Percentiles rank a stretch among this genome's conserved stretches.
Evolutionary conservation across 2,888 invertebrate genomes (phyloP).

Genomic region (Microchrysa polita): DNA sequence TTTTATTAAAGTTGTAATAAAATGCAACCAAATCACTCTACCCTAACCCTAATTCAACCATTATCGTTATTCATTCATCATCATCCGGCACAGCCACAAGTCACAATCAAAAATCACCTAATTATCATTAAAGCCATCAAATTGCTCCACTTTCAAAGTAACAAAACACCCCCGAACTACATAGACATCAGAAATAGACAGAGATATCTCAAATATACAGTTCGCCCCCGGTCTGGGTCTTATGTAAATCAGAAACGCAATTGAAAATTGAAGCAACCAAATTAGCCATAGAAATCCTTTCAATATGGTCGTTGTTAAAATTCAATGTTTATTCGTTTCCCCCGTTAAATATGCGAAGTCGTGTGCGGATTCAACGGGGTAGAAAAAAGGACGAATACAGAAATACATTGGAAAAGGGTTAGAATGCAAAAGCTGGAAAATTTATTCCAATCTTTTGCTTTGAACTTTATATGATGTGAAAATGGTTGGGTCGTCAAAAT

Average conservation of each 20-base stretch:
- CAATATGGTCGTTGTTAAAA: background rate
- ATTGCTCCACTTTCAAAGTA: constrained; percentile 10
- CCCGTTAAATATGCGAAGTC: background rate
- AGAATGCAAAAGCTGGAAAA: constrained; percentile 42
- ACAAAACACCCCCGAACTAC: too few species aligned
- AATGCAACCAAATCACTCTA: too few species aligned
- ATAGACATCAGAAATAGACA: too few species aligned
- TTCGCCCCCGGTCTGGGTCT: background rate
- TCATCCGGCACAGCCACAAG: too few species aligned
- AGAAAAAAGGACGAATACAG: background rate
- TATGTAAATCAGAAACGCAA: constrained; percentile 39
- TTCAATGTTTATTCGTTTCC: background rate
- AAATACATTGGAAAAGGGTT: constrained; percentile 30
- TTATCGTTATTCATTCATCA: too few species aligned
- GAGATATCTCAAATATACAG: background rate
- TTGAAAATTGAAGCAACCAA: constrained; percentile 27
- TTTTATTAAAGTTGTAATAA: too few species aligned
- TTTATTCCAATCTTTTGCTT: constrained; percentile 37
- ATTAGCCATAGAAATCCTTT: constrained; percentile 38
- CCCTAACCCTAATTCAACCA: too few species aligned
- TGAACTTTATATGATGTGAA: constrained; percentile 41
- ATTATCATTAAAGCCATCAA: constrained; percentile 34
- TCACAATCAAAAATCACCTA: constrained; percentile 9
- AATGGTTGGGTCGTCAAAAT: background rate
- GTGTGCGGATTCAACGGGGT: background rate